Base-by-base conservation (phyloP, 2,113 vertebrate genomes). In the Eretmochelys imbricata region DNA sequence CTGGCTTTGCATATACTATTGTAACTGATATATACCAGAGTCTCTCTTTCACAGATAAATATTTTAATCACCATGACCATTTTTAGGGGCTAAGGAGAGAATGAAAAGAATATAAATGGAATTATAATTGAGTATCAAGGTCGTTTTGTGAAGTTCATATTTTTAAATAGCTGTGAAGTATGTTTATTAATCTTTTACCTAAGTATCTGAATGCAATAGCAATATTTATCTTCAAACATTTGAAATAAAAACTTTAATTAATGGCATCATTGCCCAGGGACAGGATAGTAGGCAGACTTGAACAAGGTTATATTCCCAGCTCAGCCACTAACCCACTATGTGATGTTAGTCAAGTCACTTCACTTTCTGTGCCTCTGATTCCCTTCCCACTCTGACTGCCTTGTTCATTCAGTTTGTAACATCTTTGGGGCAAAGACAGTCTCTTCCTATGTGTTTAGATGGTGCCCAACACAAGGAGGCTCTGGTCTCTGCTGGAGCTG, bases 1-100 rank as follows among this genome's bases (percentile, higher is more conserved):
- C 72, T 25, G n/a, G 22, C 22, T 76, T 76, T 76, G n/a, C 38
- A 10, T 76, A 17, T 24, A 25, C 19, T 76, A 76, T 11, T 25
- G 72, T 76, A 76, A 46, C n/a, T 76, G 72, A 9, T 25, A 13
- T 25, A 13, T 25, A 46, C 19, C 72, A 76, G 20, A 76, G 38
- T 22, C 1, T 42, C 35, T 72, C n/a, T 72, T 72, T 88, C 8
- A 87, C 0, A 0, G 31, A 6, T 17, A 89, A 57, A 7, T 4
- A 22, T 83, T 88, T 85, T 51, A 46, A 87, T 38, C 1, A 11
- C n/a, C 10, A 42, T 82, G 80, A 13, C 38, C 38, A 50, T 42
- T 76, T 76, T 46, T 42, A 87, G 2, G 16, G n/a, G 17, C 4
- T 10, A 59, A 69, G 17, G 16, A 76, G 82, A 89, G 2, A 3